phyloP scores from a whole-genome alignment of 2,888 invertebrate genomes.

The Teinopalpus imperialis region DNA sequence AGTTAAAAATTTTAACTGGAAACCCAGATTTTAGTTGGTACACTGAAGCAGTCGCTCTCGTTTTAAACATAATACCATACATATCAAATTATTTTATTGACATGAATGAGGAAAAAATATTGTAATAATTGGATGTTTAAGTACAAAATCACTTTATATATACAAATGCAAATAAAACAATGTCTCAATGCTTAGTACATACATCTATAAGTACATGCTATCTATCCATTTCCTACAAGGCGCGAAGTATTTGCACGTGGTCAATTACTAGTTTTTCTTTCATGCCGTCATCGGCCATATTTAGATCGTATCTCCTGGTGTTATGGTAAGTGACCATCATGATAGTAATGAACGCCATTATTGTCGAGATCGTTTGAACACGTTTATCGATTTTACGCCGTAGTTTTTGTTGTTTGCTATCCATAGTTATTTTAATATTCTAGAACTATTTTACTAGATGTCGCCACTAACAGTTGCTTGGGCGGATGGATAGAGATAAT shows the following conservation, averaged over 20 bases:
- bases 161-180: background rate
- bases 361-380: constrained; percentile 18
- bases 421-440: background rate
- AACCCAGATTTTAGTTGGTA: too few species aligned
- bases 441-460: too few species aligned
- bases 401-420: constrained; percentile 11
- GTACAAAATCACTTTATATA: too few species aligned
- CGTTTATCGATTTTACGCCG: constrained; percentile 21
- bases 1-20: too few species aligned
- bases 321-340: constrained; percentile 25
- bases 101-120: too few species aligned
- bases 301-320: constrained; percentile 21
- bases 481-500: too few species aligned
- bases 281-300: constrained; percentile 31
- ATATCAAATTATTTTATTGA: too few species aligned
- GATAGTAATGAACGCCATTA: constrained; percentile 26
- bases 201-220: background rate
- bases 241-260: constrained; percentile 34
- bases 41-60: too few species aligned
- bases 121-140: too few species aligned
- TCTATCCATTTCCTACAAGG: constrained; percentile 6
- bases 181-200: background rate
- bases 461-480: too few species aligned
- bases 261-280: constrained; percentile 32
- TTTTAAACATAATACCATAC: too few species aligned